Evolutionary conservation across 2,113 vertebrate genomes (phyloP).

Genomic region (Garra rufa): DNA sequence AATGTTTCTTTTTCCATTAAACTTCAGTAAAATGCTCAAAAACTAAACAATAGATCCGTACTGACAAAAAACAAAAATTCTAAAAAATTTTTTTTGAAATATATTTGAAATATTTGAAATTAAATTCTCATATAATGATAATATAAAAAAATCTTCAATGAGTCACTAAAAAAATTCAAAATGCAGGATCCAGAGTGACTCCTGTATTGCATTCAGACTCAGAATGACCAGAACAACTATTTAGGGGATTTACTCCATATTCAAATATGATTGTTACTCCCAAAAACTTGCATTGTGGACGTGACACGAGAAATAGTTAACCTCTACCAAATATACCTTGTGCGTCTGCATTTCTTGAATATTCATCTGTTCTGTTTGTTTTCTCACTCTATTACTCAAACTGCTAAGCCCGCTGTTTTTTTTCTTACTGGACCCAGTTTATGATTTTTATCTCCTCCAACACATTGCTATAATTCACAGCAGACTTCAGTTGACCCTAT

Average conservation of each 20-base stretch:
- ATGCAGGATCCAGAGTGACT: neutral
- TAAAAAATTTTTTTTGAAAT: too few species aligned
- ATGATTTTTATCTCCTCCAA: conserved; percentile 58
- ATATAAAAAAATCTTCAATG: neutral
- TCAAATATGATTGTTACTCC: neutral
- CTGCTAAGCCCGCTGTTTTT: conserved; percentile 10
- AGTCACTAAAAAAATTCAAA: neutral
- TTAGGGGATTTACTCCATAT: neutral
- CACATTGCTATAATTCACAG: conserved; percentile 71
- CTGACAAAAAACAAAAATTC: neutral
- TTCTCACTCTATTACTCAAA: conserved; percentile 3
- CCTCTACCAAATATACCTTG: neutral
- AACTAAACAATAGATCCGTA: neutral
- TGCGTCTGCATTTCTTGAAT: conserved; percentile 5
- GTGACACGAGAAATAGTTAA: neutral
- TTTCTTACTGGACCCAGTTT: neutral
- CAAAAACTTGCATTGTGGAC: neutral
- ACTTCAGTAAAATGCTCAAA: neutral
- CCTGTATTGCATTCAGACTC: neutral
- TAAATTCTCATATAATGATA: neutral
- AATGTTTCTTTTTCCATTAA: neutral
- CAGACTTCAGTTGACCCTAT: conserved; percentile 66
- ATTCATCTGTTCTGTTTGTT: neutral
- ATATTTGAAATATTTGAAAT: too few species aligned
- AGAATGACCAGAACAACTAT: neutral